phyloP scores from a whole-genome alignment of 2,113 vertebrate genomes.

The Fulica atra region DNA sequence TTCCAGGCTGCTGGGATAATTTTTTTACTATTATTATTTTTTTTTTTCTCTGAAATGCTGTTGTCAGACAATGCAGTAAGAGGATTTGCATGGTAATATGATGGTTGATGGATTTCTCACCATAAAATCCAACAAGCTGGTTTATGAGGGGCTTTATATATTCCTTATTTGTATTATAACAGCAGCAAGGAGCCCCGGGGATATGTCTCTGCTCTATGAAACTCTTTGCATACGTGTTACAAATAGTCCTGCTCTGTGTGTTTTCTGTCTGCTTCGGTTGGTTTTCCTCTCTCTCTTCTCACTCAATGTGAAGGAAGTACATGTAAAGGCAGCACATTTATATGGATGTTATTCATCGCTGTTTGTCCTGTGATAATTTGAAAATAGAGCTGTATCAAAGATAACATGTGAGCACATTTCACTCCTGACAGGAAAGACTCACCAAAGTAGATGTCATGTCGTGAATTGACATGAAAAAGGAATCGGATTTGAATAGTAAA shows the following conservation, averaged over 20 bases:
- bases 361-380: slow-evolving; percentile 5
- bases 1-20: not conserved
- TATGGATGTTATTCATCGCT: not conserved
- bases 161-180: slow-evolving; percentile 33
- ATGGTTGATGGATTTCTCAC: slow-evolving; percentile 48
- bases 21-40: not conserved
- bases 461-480: not conserved
- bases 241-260: not conserved
- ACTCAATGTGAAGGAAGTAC: not conserved
- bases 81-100: slow-evolving; percentile 55
- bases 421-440: not conserved
- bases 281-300: not conserved
- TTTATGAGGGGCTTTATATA: slow-evolving; percentile 45
- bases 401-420: not conserved
- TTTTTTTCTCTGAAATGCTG: not conserved
- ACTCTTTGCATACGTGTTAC: not conserved
- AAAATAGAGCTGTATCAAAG: not conserved
- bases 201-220: not conserved
- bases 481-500: slow-evolving; percentile 54
- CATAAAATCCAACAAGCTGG: slow-evolving; percentile 45
- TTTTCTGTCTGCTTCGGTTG: slow-evolving; percentile 19
- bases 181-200: not conserved
- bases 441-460: not conserved
- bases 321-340: not conserved
- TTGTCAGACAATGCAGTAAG: slow-evolving; percentile 46